phyloP scores from a whole-genome alignment of 2,113 vertebrate species.

The Pedionomus torquatus region DNA sequence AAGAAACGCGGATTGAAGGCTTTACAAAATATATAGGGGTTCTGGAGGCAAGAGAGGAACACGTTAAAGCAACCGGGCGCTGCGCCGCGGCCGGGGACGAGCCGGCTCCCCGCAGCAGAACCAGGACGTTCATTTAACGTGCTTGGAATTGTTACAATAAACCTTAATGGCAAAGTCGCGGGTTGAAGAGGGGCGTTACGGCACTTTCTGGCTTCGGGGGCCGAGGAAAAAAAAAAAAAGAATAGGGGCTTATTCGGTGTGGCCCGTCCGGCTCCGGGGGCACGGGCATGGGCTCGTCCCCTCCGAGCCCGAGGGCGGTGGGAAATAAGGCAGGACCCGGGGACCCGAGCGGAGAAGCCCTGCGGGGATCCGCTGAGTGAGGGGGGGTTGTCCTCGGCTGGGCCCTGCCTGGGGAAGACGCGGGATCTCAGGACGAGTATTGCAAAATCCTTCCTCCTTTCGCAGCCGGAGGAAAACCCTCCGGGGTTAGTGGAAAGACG shows the following conservation, averaged over 20 bases:
- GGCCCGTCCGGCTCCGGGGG: neutral
- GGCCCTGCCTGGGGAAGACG: neutral
- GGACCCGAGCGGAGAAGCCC: neutral
- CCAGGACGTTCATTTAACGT: neutral
- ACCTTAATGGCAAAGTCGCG: neutral
- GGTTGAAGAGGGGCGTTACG: neutral
- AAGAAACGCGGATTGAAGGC: accelerated
- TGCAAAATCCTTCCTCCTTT: neutral
- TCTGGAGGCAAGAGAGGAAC: neutral
- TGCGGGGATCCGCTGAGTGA: neutral
- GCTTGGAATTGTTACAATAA: neutral
- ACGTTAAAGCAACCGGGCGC: neutral
- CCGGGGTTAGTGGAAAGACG: neutral
- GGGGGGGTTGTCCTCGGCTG: neutral
- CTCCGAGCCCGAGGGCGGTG: neutral
- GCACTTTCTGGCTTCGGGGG: neutral
- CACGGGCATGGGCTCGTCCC: neutral
- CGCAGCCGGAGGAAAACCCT: neutral
- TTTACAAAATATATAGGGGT: neutral
- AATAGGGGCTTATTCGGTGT: neutral
- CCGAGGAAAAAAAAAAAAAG: accelerated
- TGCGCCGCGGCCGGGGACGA: neutral
- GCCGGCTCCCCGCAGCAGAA: neutral
- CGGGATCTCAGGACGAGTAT: neutral
- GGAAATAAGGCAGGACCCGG: neutral